Evolutionary conservation across 2,113 vertebrate genomes (phyloP).

Genomic region (Grantiella picta): DNA sequence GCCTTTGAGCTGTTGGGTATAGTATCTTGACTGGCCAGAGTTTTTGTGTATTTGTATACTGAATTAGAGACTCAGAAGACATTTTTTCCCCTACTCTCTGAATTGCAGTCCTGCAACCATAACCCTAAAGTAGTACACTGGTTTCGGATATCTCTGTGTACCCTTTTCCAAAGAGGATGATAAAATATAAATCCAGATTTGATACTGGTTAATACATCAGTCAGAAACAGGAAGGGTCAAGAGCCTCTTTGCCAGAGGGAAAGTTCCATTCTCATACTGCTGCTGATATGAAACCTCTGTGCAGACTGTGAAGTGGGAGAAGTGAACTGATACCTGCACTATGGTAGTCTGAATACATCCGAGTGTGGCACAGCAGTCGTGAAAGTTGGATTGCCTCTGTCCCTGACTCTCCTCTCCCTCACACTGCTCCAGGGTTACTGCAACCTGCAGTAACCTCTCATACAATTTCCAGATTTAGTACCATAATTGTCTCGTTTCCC

Average conservation of each 20-base stretch:
- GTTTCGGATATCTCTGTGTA: neutral
- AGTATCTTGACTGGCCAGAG: neutral
- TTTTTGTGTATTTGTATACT: neutral
- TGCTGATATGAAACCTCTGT: rapidly evolving
- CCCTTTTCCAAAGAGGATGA: neutral
- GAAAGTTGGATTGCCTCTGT: neutral
- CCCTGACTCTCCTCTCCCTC: neutral
- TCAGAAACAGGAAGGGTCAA: neutral
- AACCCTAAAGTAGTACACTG: neutral
- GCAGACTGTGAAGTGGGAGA: neutral
- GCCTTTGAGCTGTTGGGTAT: neutral
- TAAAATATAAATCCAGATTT: neutral
- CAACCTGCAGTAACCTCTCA: neutral
- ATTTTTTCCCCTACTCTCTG: neutral
- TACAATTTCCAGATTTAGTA: neutral
- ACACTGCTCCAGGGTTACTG: neutral
- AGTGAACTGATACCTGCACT: neutral
- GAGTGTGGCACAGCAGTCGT: neutral
- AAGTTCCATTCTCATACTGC: neutral
- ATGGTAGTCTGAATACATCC: neutral
- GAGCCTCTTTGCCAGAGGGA: neutral
- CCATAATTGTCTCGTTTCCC: neutral
- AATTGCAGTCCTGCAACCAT: neutral
- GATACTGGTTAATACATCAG: neutral
- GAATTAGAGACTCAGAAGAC: neutral